phyloP scores from a whole-genome alignment of 1,140 invertebrate species.

The Drosophila sproati region DNA sequence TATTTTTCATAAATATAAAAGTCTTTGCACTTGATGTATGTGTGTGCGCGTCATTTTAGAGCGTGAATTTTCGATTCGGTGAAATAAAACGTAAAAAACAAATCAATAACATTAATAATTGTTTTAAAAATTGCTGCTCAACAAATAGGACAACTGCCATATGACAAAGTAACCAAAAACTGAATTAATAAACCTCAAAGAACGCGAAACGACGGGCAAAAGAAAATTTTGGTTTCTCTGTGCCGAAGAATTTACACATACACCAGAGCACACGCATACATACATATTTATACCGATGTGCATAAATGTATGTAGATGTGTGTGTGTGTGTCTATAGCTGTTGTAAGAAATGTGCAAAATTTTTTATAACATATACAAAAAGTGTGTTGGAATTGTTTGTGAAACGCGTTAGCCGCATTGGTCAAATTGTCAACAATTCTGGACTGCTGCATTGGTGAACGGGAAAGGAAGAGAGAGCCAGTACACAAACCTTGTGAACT shows the following conservation, averaged over 20 bases:
- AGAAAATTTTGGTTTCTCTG: conserved; percentile 61
- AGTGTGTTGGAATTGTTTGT: conserved; percentile 43
- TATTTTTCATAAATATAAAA: conserved; percentile 45
- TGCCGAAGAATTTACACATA: conserved; percentile 64
- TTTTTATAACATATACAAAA: conserved; percentile 57
- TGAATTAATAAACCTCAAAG: conserved; percentile 35
- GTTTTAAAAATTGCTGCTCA: conserved; percentile 26
- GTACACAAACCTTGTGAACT: conserved; percentile 52
- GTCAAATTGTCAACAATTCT: conserved; percentile 43
- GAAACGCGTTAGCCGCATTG: conserved; percentile 28
- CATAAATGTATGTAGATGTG: conserved; percentile 36
- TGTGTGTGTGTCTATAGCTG: conserved; percentile 48
- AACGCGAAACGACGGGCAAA: conserved; percentile 37
- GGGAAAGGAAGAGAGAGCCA: background rate
- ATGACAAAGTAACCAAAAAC: conserved; percentile 43
- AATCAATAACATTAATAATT: conserved; percentile 53
- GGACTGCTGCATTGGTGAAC: conserved; percentile 30
- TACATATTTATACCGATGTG: conserved; percentile 39
- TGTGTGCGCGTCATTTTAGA: conserved; percentile 52
- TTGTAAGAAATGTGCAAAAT: conserved; percentile 72
- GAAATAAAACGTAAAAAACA: conserved; percentile 40
- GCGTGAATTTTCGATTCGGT: conserved; percentile 51
- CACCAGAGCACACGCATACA: conserved; percentile 40
- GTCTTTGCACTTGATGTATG: conserved; percentile 35
- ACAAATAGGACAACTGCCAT: conserved; percentile 14